Conservation (phyloP, 2,797 vertebrate species). For the Eulemur coronatus region DNA sequence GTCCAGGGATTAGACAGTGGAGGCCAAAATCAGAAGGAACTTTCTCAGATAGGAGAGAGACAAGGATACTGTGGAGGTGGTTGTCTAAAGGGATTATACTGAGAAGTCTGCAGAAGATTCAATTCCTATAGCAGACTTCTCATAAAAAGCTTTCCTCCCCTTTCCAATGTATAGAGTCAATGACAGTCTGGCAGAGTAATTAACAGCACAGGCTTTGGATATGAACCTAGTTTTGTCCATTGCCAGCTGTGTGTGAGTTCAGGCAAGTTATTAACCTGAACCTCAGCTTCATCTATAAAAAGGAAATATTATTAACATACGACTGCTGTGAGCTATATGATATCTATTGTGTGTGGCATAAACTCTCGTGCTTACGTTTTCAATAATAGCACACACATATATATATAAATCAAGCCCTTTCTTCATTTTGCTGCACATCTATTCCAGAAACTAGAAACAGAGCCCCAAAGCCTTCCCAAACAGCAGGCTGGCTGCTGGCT, state of each 20-base stretch:
- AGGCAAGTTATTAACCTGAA: background rate
- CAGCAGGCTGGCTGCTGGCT: background rate
- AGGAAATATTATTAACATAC: background rate
- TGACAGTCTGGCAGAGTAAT: background rate
- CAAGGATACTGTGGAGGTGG: background rate
- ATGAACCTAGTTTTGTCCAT: background rate
- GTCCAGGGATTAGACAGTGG: background rate
- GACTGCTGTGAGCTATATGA: background rate
- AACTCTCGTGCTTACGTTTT: background rate
- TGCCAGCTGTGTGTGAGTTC: background rate
- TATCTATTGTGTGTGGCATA: background rate
- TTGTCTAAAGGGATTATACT: background rate
- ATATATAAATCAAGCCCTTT: background rate
- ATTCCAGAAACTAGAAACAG: slow-evolving; percentile 16
- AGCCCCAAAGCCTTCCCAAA: background rate
- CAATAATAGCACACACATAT: background rate
- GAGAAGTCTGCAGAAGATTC: background rate
- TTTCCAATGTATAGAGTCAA: background rate
- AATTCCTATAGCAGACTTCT: background rate
- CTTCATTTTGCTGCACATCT: background rate
- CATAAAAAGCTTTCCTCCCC: background rate
- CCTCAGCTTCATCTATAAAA: background rate
- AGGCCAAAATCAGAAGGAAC: background rate
- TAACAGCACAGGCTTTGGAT: background rate
- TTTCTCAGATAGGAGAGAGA: background rate